Conservation (phyloP, 2,797 vertebrate genomes). For the Aldrovandia affinis region DNA sequence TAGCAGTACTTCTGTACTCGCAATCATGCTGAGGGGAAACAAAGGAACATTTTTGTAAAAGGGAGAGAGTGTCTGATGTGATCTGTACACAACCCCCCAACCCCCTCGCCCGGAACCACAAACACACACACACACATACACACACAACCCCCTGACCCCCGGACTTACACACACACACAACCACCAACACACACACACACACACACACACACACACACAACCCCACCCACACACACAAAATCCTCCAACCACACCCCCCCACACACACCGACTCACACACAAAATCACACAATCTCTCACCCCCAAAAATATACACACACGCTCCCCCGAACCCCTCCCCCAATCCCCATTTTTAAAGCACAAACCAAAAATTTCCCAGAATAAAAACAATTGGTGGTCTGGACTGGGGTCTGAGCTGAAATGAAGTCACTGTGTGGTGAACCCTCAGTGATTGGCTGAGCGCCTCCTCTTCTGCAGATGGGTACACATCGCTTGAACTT, state of each 20-base stretch:
- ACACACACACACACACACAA: too few relatives aligned
- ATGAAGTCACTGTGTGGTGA: background rate
- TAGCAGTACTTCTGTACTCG: background rate
- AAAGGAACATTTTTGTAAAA: background rate
- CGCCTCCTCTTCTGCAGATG: background rate
- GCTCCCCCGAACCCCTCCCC: too few relatives aligned
- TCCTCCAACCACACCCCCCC: too few relatives aligned
- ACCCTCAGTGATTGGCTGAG: background rate
- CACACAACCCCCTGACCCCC: too few relatives aligned
- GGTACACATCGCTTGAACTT: background rate
- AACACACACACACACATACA: too few relatives aligned
- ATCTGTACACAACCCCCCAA: background rate
- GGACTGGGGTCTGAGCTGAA: background rate
- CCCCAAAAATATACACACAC: too few relatives aligned
- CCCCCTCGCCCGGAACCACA: too few relatives aligned
- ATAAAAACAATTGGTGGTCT: slow-evolving; percentile 10
- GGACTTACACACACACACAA: too few relatives aligned
- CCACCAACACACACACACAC: too few relatives aligned
- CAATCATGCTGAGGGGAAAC: background rate
- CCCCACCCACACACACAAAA: too few relatives aligned
- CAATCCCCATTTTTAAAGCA: background rate
- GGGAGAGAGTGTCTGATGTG: background rate
- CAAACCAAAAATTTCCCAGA: background rate
- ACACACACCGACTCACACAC: too few relatives aligned
- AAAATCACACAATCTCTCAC: too few relatives aligned